Evolutionary conservation across 2,888 invertebrate genomes (phyloP).

Genomic region (Copidosoma aretas): DNA sequence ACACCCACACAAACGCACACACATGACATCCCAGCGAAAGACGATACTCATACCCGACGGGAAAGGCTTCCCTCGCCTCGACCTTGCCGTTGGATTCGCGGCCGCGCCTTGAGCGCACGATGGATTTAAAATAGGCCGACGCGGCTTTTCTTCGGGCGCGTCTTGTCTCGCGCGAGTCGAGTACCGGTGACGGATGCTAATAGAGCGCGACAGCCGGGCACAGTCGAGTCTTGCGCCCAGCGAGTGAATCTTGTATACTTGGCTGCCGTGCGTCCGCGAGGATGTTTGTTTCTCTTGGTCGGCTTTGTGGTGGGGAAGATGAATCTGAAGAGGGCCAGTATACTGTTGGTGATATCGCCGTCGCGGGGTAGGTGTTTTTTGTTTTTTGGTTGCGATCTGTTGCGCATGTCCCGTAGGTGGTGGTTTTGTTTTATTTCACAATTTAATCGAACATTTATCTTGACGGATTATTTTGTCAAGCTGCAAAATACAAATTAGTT

Average conservation of each 20-base stretch:
- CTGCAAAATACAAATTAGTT: neutral
- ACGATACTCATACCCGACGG: conserved; percentile 1
- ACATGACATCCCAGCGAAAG: neutral
- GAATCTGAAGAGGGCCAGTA: neutral
- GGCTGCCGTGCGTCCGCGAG: neutral
- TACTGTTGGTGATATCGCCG: neutral
- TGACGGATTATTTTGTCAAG: too few species aligned
- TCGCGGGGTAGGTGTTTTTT: neutral
- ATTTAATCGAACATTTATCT: too few species aligned
- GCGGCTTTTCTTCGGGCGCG: neutral
- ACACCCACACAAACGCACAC: neutral
- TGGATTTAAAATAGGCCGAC: conserved; percentile 18
- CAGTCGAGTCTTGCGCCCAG: neutral
- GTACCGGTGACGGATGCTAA: neutral
- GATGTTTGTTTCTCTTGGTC: neutral
- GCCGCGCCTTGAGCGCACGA: neutral
- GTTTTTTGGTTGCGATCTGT: neutral
- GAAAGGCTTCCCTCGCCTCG: conserved; percentile 30
- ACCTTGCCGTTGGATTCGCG: conserved; percentile 32
- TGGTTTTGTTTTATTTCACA: too few species aligned
- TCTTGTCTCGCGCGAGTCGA: neutral
- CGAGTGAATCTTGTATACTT: neutral
- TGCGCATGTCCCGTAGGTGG: neutral
- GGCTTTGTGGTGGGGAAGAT: neutral
- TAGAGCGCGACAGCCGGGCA: neutral